Base-by-base conservation (phyloP, 2,113 vertebrate genomes). In the Xiphorhynchus elegans region DNA sequence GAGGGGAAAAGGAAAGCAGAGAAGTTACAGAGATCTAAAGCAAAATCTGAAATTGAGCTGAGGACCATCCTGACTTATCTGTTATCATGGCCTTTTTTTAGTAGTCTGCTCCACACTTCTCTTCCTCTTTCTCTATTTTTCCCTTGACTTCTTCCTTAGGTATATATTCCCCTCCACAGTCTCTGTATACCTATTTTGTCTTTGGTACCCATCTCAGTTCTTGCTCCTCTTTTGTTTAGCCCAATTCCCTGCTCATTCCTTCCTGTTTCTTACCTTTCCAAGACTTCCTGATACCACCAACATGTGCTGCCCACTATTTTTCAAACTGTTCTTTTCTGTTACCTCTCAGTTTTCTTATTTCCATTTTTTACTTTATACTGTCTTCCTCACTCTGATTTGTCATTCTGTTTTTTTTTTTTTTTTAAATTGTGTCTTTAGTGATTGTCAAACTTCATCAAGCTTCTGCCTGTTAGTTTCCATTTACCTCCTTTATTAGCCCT, bases 241-340 rank as follows among this genome's bases (percentile, higher is more conserved):
- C 5, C 13, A 1, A 59, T 79, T 60, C 10, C 13, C n/a, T 44
- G 4, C 28, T 72, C 11, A 8, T 74, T 88, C 19, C 8, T 74
- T 64, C 24, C 33, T 39, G 12, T 62, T 89, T 50, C 29, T 37
- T 72, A 5, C 49, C 10, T 84, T 75, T 56, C 50, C 4, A 3
- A n/a, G 8, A 7, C 15, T 73, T 84, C 17, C 53, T 84, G 35
- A 44, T 16, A 60, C 33, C 37, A 46, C 17, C 29, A 40, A 9
- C 7, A 5, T 15, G 3, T 0, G 2, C 21, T 15, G 7, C 7
- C n/a, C 1, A 3, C 21, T 58, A 8, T 11, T 42, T 78, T 89
- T 50, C 31, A 29, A 26, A 0, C 14, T 59, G 29, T 8, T 55
- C 17, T 44, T 84, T 75, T 62, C 16, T 19, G 11, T 60, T 94